Percentiles rank a stretch among this genome's conserved stretches.
phyloP scores from a whole-genome alignment of 1,140 invertebrate genomes.

The Meloidogyne exigua region DNA sequence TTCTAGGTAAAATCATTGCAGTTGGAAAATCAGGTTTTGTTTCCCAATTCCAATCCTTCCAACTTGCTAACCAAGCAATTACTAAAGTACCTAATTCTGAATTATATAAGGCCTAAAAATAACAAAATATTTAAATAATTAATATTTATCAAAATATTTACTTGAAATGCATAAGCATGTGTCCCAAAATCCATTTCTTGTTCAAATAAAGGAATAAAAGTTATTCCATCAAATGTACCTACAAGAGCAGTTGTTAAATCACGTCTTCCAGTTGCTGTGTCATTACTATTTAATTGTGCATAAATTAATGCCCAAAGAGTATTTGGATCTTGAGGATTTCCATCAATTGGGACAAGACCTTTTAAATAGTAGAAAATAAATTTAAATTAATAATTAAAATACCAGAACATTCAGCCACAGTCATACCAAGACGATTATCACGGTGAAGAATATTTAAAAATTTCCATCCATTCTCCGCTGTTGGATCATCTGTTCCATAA shows the following conservation, averaged over 20 bases:
- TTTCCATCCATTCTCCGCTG: conserved; percentile 10
- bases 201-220: conserved; percentile 14
- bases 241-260: conserved; percentile 23
- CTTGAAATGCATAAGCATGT: conserved; percentile 29
- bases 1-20: conserved; percentile 24
- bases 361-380: too few species aligned
- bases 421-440: conserved; percentile 24
- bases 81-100: background rate
- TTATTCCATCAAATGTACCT: conserved; percentile 16
- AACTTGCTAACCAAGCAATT: conserved; percentile 31
- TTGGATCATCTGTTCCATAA: conserved; percentile 21
- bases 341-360: background rate
- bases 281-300: conserved; percentile 17
- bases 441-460: conserved; percentile 21
- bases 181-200: conserved; percentile 30
- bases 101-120: conserved; percentile 12
- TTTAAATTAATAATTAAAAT: background rate
- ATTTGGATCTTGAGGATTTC: conserved; percentile 7
- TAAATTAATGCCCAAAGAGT: conserved; percentile 32
- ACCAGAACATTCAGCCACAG: conserved; percentile 27
- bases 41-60: conserved; percentile 21
- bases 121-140: background rate
- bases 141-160: background rate
- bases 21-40: conserved; percentile 25
- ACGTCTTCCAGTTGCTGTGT: conserved; percentile 19